Evolutionary conservation across 1,140 invertebrate species (phyloP), one percentile per base, ranked within the genome.

Genomic region (Neodiprion lecontei): DNA sequence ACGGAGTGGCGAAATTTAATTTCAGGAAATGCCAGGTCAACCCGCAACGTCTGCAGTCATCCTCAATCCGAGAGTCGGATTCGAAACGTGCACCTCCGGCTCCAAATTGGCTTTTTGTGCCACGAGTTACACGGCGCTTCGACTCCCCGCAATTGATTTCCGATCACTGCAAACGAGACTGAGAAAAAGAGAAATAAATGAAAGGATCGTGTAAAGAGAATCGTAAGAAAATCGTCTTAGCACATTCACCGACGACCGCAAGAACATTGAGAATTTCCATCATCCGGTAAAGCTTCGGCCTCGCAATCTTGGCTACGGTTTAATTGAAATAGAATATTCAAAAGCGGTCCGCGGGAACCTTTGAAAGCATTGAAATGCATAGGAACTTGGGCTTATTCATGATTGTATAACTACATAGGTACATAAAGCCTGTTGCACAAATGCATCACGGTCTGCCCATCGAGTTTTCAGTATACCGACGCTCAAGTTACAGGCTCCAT

Each of bases 361-460:
- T 17, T 48, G 23, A 71, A 50, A 50, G 48, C 21, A 71, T 71
- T 48, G n/a, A 49, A 47, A 81, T 81, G 75, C 79, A 79, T 79
- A 79, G 78, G 75, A 79, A 79, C 75, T 76, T 75, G 75, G 77
- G 77, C 72, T 76, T 78, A 79, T 79, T 78, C 75, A 79, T 71
- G 70, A 75, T 79, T 76, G 77, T 77, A 80, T 79, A 80, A 82
- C 79, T 79, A 80, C 78, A 78, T 71, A 61, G 53, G 53, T 61
- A 48, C 12, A 67, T 40, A 79, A 78, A 80, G 81, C 79, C 79
- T 82, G 79, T 82, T 82, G 81, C 81, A 79, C 79, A 80, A 80
- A 79, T 79, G 75, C 73, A 78, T 78, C 79, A 75, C 75, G 77
- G 61, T 68, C 66, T 68, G 69, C 69, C 70, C 75, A 77, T 71